Evolutionary conservation across 2,888 invertebrate species (phyloP).

Genomic region (Cecidostiba fungosa): DNA sequence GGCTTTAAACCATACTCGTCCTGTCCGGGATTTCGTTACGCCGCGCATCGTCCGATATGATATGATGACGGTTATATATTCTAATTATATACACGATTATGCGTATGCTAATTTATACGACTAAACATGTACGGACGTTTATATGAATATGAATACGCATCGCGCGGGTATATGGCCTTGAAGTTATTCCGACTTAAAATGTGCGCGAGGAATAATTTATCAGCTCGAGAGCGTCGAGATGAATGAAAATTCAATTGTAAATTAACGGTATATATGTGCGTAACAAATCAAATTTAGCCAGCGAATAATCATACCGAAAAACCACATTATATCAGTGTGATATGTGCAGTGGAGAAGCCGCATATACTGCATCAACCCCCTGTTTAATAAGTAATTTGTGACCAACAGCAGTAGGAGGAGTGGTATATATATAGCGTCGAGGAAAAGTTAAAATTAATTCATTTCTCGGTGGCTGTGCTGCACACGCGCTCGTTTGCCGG

Average conservation of each 20-base stretch:
- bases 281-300: not conserved
- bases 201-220: not conserved
- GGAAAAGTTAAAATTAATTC: conserved; percentile 67
- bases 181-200: conserved; percentile 4
- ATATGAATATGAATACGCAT: conserved; percentile 32
- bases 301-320: not conserved
- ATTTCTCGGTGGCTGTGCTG: conserved; percentile 52
- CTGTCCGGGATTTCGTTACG: conserved; percentile 9
- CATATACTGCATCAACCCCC: conserved; percentile 2
- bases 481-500: conserved; percentile 63
- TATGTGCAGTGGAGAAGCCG: not conserved
- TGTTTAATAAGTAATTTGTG: conserved; percentile 55
- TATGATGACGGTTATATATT: conserved; percentile 22
- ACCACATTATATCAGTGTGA: not conserved
- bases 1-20: conserved; percentile 12
- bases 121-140: conserved; percentile 13
- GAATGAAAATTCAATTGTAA: not conserved
- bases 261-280: not conserved
- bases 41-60: not conserved
- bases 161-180: not conserved
- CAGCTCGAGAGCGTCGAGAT: not conserved
- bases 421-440: conserved; percentile 14
- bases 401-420: conserved; percentile 12
- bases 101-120: conserved; percentile 39
- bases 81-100: conserved; percentile 35